phyloP scores from a whole-genome alignment of 1,140 invertebrate genomes.

The Eupristina koningsbergeri region DNA sequence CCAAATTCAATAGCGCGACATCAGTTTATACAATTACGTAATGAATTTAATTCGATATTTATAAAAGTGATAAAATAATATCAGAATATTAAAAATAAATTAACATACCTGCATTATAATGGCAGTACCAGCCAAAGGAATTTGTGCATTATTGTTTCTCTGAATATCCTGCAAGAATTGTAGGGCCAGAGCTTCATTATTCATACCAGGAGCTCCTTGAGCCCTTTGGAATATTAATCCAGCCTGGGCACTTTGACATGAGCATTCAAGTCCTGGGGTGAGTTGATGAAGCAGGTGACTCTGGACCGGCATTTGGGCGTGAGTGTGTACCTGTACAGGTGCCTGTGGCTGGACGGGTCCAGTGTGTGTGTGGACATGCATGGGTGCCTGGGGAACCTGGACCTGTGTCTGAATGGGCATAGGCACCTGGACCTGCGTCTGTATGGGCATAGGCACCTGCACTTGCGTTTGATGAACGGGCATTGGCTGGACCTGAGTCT shows the following conservation, averaged over 20 bases:
- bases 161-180: slow-evolving; percentile 34
- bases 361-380: neutral
- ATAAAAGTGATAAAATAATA: too few relatives aligned
- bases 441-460: neutral
- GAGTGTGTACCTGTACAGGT: neutral
- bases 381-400: neutral
- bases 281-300: neutral
- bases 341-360: neutral
- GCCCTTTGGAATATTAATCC: neutral
- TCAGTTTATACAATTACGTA: too few relatives aligned
- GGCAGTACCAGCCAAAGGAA: neutral
- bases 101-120: neutral
- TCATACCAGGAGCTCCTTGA: neutral
- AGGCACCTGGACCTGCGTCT: neutral
- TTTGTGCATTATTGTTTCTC: slow-evolving; percentile 2
- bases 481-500: neutral
- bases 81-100: neutral
- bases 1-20: too few relatives aligned
- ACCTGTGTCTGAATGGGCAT: neutral
- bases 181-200: slow-evolving; percentile 26
- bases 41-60: too few relatives aligned
- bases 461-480: neutral
- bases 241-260: neutral
- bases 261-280: neutral
- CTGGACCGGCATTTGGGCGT: neutral